These are phyloP conservation scores for Crenichthys baileyi DNA, from an alignment of 2,797 vertebrate genomes.

Conservation along the genomic window DNA sequence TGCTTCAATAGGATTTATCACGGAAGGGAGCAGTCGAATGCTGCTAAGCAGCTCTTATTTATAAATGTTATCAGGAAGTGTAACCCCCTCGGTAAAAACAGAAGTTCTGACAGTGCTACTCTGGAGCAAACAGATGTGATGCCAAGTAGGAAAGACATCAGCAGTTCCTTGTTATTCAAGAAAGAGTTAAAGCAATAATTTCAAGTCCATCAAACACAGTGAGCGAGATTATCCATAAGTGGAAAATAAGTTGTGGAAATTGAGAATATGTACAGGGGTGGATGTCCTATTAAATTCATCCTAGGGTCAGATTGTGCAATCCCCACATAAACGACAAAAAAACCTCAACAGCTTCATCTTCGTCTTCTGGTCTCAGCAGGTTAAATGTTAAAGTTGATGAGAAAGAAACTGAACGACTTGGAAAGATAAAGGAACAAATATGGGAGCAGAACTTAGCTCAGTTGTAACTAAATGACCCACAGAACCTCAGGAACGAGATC, in stretches of 20 bases:
- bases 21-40: too few relatives aligned
- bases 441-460: neutral
- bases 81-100: too few relatives aligned
- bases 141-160: neutral
- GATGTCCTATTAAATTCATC: neutral
- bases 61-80: too few relatives aligned
- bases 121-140: neutral
- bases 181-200: neutral
- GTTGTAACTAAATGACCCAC: neutral
- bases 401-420: neutral
- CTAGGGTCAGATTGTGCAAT: neutral
- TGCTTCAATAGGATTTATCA: too few relatives aligned
- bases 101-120: too few relatives aligned
- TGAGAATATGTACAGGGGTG: neutral
- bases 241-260: neutral
- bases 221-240: neutral
- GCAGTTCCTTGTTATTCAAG: neutral
- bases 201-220: neutral
- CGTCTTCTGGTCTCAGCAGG: neutral
- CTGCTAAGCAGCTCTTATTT: too few relatives aligned
- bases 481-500: neutral
- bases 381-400: neutral
- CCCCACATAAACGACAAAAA: neutral
- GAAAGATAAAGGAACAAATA: neutral
- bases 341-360: neutral